Base-by-base conservation (phyloP, 2,113 vertebrate species). In the Aleadryas rufinucha region DNA sequence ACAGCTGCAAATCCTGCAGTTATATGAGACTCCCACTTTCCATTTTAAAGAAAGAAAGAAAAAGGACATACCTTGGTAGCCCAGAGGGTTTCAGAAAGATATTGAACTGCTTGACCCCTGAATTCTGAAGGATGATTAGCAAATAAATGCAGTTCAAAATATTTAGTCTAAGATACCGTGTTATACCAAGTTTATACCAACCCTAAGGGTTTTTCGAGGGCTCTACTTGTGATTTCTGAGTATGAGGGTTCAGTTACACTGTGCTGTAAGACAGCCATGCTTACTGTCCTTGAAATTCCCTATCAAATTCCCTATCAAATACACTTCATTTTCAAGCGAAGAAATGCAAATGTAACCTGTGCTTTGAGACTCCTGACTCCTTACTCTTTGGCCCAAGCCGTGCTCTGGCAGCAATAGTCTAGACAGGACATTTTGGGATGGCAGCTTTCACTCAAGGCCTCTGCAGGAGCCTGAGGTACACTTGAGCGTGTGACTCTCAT, bases 141-240 rank as follows among this genome's bases (percentile, higher is more conserved):
- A 63, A 72, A 74, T 16, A 89, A 74, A 59, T 13, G 19, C 50
- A 57, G 41, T 30, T 39, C 52, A 75, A 76, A 66, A 50, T 16
- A 54, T 1, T 8, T 12, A n/a, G 18, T 86, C 53, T 93, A 54
- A 63, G 83, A 26, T 24, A 52, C 13, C 0, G 0, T 2, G 9
- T 39, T 65, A 21, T 39, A 52, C 6, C 16, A 21, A 54, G 50
- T 70, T 70, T 18, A 53, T 52, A 86, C 3, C 11, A 49, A 69
- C 9, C 20, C 12, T 9, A 57, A 31, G n/a, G 31, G 64, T 18
- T 41, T 59, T 86, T 21, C 18, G 56, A 69, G 31, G 63, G 31
- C 37, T 74, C 27, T 78, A 3, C 44, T 56, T 37, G 61, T 41
- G 54, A 33, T 53, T 78, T 56, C 54, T 77, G 76, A 49, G 26